Evolutionary conservation across 2,113 vertebrate genomes (phyloP).

Genomic region (Monopterus albus): DNA sequence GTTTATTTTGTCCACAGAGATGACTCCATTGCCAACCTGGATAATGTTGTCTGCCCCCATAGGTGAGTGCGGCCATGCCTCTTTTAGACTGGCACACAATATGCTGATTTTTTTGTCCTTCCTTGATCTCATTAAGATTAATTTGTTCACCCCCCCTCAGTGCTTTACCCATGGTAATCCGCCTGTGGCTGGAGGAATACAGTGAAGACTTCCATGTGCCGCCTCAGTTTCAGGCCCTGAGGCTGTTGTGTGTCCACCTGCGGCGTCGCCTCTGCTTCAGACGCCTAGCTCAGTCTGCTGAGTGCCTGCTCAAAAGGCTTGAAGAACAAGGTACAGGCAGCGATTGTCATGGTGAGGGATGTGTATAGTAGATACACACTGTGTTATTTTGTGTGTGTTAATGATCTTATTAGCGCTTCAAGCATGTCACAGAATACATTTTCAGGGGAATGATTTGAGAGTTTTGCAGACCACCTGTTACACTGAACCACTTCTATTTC

Average conservation of each 20-base stretch:
- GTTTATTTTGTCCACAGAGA: constrained; percentile 69
- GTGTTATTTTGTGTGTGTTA: too few species aligned
- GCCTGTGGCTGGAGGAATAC: constrained; percentile 84
- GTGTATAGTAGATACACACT: background rate
- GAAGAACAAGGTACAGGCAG: constrained; percentile 73
- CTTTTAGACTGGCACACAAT: too few species aligned
- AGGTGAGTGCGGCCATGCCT: constrained; percentile 68
- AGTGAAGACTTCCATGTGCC: constrained; percentile 85
- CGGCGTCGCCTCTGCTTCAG: constrained; percentile 76
- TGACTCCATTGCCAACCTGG: constrained; percentile 56
- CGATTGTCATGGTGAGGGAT: too few species aligned
- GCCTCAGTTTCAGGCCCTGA: constrained; percentile 77
- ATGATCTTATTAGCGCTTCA: background rate
- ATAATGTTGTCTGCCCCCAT: constrained; percentile 56
- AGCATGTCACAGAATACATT: background rate
- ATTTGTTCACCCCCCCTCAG: constrained; percentile 46
- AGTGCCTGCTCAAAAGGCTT: constrained; percentile 79
- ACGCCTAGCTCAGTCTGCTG: constrained; percentile 69
- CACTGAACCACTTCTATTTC: too few species aligned
- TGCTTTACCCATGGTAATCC: constrained; percentile 73
- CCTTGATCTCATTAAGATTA: too few species aligned
- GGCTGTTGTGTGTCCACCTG: constrained; percentile 75
- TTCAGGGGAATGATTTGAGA: too few species aligned
- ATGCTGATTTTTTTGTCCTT: too few species aligned
- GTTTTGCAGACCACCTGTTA: too few species aligned